These are phyloP conservation scores for Anagyrus pseudococci DNA, from an alignment of 2,888 invertebrate genomes.

Conservation along the genomic window DNA sequence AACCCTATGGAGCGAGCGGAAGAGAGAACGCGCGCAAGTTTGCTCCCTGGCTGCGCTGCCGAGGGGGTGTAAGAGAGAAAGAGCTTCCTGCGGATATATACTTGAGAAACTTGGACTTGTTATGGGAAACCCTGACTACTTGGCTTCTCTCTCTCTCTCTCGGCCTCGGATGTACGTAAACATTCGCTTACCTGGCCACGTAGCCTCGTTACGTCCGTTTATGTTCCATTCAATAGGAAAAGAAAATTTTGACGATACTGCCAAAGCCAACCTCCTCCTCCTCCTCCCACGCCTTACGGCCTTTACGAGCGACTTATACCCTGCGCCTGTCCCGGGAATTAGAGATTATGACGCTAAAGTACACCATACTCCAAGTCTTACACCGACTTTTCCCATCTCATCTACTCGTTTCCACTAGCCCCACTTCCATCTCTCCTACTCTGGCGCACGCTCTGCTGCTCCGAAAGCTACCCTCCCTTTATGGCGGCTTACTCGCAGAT, in stretches of 20 bases:
- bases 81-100: slow-evolving; percentile 1
- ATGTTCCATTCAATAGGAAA: slow-evolving; percentile 31
- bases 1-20: no score
- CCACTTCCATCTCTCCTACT: no score
- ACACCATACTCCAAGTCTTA: slow-evolving; percentile 25
- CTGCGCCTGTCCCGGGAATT: slow-evolving; percentile 24
- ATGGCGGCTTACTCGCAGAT: not conserved
- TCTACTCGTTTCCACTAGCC: no score
- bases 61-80: no score
- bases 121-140: no score
- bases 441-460: no score
- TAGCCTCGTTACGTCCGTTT: slow-evolving; percentile 33
- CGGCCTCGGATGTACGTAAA: no score
- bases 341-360: slow-evolving; percentile 35
- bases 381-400: slow-evolving; percentile 23
- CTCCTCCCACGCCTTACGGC: not conserved
- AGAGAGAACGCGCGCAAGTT: no score
- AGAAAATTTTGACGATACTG: slow-evolving; percentile 31
- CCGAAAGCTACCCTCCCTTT: not conserved
- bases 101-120: slow-evolving; percentile 30
- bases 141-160: no score
- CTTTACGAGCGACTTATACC: slow-evolving; percentile 35
- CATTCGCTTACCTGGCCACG: slow-evolving; percentile 32
- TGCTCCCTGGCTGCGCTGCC: no score
- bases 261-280: slow-evolving; percentile 1